A percentile compares a stretch with the other conserved stretches of the same genome.
These are phyloP conservation scores for Auanema freiburgensis DNA, from an alignment of 2,888 invertebrate species.

Conservation along the genomic window DNA sequence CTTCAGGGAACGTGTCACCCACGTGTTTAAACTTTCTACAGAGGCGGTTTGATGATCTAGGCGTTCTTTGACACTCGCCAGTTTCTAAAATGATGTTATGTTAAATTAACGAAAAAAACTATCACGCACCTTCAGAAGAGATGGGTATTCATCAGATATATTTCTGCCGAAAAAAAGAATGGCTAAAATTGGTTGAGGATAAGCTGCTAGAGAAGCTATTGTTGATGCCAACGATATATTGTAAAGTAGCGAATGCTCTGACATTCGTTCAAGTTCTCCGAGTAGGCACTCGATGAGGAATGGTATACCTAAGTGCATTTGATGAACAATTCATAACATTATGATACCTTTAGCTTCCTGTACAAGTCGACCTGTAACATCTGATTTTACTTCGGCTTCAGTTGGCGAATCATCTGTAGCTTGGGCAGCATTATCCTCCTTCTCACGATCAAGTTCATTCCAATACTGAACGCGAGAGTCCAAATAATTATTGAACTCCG, in stretches of 20 bases:
- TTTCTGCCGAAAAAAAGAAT: conserved; percentile 78
- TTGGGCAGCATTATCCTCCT: conserved; percentile 6
- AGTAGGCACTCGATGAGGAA: conserved; percentile 30
- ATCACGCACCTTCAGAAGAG: conserved; percentile 16
- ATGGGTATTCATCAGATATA: conserved; percentile 12
- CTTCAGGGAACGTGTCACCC: conserved; percentile 36
- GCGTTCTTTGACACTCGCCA: conserved; percentile 81
- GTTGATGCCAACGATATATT: conserved; percentile 70
- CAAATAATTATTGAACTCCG: conserved; percentile 24
- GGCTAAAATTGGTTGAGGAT: conserved; percentile 84
- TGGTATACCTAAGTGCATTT: not conserved
- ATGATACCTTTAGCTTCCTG: not conserved
- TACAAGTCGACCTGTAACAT: not conserved
- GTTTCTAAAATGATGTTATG: conserved; percentile 69
- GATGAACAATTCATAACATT: not conserved
- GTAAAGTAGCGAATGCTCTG: conserved; percentile 33
- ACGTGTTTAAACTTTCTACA: conserved; percentile 67
- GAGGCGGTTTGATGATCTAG: conserved; percentile 75
- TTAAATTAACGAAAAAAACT: not conserved
- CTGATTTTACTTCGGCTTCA: not conserved
- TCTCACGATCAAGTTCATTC: conserved; percentile 20
- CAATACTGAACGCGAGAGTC: conserved; percentile 22
- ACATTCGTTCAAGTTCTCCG: conserved; percentile 30
- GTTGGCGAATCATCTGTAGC: not conserved
- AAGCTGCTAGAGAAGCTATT: conserved; percentile 81